Conservation (phyloP, 2,113 vertebrate species). For the Columba livia region DNA sequence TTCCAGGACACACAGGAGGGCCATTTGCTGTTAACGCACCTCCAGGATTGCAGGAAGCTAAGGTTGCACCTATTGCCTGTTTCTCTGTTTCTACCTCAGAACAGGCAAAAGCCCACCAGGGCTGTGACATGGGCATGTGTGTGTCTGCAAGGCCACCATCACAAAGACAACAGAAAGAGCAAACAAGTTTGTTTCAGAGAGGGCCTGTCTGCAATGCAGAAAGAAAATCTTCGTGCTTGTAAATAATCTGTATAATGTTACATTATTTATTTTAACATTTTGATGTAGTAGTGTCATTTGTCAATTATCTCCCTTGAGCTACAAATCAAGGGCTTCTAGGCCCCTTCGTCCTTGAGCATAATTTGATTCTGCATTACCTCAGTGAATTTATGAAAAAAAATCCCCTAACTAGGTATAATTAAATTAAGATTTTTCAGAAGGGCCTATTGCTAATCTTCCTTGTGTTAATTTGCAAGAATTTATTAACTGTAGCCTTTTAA, state of each 20-base stretch:
- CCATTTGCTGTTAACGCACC: background rate
- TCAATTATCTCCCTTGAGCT: background rate
- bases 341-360: background rate
- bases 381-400: background rate
- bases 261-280: background rate
- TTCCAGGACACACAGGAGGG: background rate
- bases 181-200: background rate
- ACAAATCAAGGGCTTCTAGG: background rate
- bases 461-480: slow-evolving; percentile 50
- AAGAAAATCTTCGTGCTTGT: background rate
- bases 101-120: background rate
- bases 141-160: background rate
- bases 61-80: background rate
- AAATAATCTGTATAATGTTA: background rate
- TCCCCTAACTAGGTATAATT: slow-evolving; percentile 21
- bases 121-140: background rate
- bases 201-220: background rate
- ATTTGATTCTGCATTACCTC: background rate
- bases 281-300: background rate
- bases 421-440: slow-evolving; percentile 51
- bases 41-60: background rate
- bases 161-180: background rate
- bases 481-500: slow-evolving; percentile 55
- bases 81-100: background rate
- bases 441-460: slow-evolving; percentile 36